Percentiles rank a stretch among this genome's conserved stretches.
Evolutionary conservation across 2,888 invertebrate species (phyloP).

Genomic region (Phortica magna): DNA sequence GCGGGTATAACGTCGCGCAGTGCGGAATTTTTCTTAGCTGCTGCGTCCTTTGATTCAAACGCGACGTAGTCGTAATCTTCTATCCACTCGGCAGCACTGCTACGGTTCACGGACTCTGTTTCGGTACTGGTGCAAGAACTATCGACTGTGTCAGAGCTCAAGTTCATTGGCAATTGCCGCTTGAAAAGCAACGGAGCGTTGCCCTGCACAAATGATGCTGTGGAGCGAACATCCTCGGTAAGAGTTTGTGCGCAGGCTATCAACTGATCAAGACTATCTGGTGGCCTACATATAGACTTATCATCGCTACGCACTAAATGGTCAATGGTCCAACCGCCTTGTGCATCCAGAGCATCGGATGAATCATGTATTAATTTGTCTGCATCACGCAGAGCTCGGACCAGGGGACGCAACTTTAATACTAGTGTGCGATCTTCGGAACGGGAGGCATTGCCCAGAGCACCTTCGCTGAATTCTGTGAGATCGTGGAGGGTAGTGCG

Average conservation of each 20-base stretch:
- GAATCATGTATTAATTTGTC: constrained; percentile 89
- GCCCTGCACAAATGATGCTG: constrained; percentile 93
- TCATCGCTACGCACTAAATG: constrained; percentile 80
- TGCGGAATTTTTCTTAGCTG: constrained; percentile 85
- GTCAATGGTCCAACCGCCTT: constrained; percentile 89
- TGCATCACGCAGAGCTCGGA: constrained; percentile 88
- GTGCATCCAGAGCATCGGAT: constrained; percentile 85
- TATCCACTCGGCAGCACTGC: constrained; percentile 80
- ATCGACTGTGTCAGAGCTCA: constrained; percentile 36
- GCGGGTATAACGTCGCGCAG: constrained; percentile 84
- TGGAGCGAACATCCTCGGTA: constrained; percentile 92
- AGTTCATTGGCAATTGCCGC: constrained; percentile 72
- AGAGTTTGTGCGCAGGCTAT: constrained; percentile 92
- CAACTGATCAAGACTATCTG: constrained; percentile 92
- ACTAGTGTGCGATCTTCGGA: constrained; percentile 89
- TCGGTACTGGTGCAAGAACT: constrained; percentile 35
- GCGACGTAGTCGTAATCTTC: constrained; percentile 96
- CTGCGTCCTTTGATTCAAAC: constrained; percentile 86
- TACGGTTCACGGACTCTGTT: constrained; percentile 46
- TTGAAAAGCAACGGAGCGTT: constrained; percentile 89
- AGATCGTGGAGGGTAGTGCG: constrained; percentile 91
- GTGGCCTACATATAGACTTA: constrained; percentile 78
- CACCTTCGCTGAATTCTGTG: constrained; percentile 92
- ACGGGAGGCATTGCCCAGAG: constrained; percentile 90
- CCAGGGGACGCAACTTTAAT: constrained; percentile 86